A percentile compares a stretch with the other conserved stretches of the same genome.
Evolutionary conservation across 2,797 vertebrate species (phyloP).

Genomic region (Poecile montanus): DNA sequence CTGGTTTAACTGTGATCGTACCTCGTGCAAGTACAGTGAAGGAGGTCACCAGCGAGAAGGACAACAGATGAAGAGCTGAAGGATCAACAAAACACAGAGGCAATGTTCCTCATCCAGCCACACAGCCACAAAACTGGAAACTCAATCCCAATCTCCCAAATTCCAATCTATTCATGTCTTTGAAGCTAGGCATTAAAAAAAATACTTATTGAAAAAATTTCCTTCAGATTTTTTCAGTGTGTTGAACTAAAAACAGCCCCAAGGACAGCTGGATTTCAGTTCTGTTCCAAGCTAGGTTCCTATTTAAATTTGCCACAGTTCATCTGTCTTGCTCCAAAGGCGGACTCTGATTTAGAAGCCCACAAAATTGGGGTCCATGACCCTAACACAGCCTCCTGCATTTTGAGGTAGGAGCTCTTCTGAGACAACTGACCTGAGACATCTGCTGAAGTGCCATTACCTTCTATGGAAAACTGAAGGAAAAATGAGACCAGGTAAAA

Average conservation of each 20-base stretch:
- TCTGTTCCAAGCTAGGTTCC: not conserved
- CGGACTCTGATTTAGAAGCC: not conserved
- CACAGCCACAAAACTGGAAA: not conserved
- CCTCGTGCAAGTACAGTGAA: not conserved
- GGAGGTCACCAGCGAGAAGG: not conserved
- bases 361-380: not conserved
- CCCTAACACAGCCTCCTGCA: not conserved
- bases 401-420: not conserved
- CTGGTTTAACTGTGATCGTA: not conserved
- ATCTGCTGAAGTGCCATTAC: not conserved
- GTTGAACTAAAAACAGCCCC: not conserved
- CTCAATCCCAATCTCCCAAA: not conserved
- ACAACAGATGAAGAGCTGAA: not conserved
- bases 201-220: not conserved
- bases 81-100: not conserved
- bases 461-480: not conserved
- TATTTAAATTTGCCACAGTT: not conserved
- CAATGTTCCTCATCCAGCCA: not conserved
- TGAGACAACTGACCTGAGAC: fast-evolving
- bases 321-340: not conserved
- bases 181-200: not conserved
- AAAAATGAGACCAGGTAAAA: not conserved
- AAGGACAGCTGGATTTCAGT: not conserved
- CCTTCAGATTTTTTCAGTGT: not conserved
- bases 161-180: not conserved